Evolutionary conservation across 2,888 invertebrate genomes (phyloP), one percentile per base, ranked within the genome.

Genomic region (Xestia ashworthii): DNA sequence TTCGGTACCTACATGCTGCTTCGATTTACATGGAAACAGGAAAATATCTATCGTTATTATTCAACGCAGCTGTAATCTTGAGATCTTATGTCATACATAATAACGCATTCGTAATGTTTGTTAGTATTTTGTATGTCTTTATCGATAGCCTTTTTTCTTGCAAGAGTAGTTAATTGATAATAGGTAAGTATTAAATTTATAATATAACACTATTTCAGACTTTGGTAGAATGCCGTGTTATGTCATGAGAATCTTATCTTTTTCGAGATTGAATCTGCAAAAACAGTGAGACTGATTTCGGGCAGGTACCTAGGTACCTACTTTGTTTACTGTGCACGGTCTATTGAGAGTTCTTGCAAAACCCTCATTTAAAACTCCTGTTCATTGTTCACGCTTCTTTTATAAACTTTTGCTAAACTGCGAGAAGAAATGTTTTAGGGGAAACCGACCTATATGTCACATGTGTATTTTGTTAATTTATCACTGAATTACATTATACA

Each of bases 61-160:
- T 58, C 58, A 25, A n/a, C 22, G 66, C 14, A 46, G 66, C 60
- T 50, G 78, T 83, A 83, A 58, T 77, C 50, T 19, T 60, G 22
- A 38, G 22, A 78, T 53, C 58, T 78, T 67, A 76, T 65, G 78
- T 79, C 46, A 60, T 66, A 46, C 44, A 76, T 62, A 16, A 38
- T 46, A 66, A 22, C n/a, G 5, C 65, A 25, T 60, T 77, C 46
- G 14, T 79, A 46, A 78, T 66, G 22, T 81, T 53, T 55, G n/a
- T 76, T 64, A 53, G 46, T 73, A 55, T 22, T 53, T 22, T n/a
- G 32, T 65, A 48, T 73, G 16, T 53, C 32, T 60, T 82, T 50
- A 53, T 78, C 66, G 53, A 25, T 46, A 46, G 44, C 58, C 25
- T 76, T 75, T 9, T 44, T 50, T 55, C 3, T 65, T 65, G 48